These are phyloP conservation scores for Spinus pinus DNA, from an alignment of 2,797 vertebrate species.

Conservation along the genomic window DNA sequence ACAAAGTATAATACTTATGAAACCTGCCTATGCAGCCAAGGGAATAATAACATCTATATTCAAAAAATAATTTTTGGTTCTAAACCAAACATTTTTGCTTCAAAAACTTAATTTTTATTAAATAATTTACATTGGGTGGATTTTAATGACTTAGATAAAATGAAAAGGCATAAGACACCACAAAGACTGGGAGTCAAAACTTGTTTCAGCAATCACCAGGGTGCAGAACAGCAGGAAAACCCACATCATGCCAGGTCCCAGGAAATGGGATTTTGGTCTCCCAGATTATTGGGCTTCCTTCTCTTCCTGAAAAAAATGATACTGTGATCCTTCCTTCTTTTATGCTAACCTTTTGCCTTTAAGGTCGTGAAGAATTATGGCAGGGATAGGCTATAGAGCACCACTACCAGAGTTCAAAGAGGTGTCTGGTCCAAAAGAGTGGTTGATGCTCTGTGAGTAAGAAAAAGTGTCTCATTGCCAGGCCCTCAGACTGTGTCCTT, in stretches of 20 bases:
- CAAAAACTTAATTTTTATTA: not conserved
- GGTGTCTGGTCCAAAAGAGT: not conserved
- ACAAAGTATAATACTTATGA: not conserved
- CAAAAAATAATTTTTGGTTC: not conserved
- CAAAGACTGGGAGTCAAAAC: not conserved
- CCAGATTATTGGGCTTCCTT: not conserved
- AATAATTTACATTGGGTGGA: not conserved
- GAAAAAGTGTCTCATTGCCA: not conserved
- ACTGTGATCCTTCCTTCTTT: not conserved
- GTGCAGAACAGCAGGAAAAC: not conserved
- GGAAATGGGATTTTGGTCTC: not conserved
- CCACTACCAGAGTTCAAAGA: not conserved
- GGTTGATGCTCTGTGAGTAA: not conserved
- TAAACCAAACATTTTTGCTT: not conserved
- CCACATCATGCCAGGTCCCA: not conserved
- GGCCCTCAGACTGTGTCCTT: not conserved
- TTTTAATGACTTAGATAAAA: not conserved
- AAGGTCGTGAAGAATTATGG: not conserved
- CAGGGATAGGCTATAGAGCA: not conserved
- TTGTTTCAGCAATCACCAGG: not conserved
- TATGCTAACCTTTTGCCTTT: constrained; percentile 4
- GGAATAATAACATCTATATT: not conserved
- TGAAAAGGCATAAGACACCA: not conserved
- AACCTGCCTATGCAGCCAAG: not conserved
- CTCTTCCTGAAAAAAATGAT: not conserved